Conservation (phyloP, 2,113 vertebrate species). For the Strigops habroptila region DNA sequence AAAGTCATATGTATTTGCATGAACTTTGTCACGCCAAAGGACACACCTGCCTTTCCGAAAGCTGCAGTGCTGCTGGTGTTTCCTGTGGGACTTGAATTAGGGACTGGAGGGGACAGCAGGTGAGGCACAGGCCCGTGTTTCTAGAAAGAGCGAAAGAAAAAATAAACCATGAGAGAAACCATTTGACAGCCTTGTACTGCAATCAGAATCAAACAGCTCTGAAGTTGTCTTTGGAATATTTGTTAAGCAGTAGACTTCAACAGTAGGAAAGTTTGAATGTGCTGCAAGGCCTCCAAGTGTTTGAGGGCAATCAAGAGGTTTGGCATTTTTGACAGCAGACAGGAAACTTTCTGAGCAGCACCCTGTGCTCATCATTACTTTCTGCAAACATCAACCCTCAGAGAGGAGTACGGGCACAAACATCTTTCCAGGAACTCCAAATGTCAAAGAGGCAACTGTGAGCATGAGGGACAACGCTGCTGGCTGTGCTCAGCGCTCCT, state of each 20-base stretch:
- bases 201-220: not conserved
- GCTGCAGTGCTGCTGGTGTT: not conserved
- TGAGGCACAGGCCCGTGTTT: accelerated
- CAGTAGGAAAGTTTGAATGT: not conserved
- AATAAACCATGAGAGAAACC: not conserved
- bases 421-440: not conserved
- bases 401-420: not conserved
- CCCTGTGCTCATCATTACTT: not conserved
- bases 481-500: accelerated
- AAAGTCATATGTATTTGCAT: not conserved
- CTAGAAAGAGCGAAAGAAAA: not conserved
- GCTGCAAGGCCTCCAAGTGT: not conserved
- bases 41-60: not conserved
- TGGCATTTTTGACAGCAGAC: not conserved
- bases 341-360: not conserved
- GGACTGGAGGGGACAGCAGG: not conserved
- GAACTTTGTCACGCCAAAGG: not conserved
- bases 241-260: not conserved
- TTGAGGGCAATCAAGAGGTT: not conserved
- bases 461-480: not conserved
- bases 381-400: not conserved
- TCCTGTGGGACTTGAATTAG: not conserved
- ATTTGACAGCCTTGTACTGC: not conserved
- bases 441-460: not conserved
- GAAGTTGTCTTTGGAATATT: not conserved